A percentile compares a stretch with the other conserved stretches of the same genome.
phyloP scores from a whole-genome alignment of 2,797 vertebrate genomes.

The Danio aesculapii region DNA sequence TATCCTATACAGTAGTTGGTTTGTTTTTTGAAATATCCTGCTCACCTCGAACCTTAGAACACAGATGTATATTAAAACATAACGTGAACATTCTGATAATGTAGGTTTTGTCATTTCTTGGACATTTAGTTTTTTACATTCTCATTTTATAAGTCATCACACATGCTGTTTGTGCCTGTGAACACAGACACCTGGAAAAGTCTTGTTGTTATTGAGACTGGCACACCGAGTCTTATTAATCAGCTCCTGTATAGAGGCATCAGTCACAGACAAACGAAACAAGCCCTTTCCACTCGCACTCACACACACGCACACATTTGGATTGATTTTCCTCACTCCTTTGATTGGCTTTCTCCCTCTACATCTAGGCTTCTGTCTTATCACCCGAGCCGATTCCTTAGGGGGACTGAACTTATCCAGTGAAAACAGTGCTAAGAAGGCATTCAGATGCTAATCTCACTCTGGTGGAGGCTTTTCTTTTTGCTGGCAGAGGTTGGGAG shows the following conservation, averaged over 20 bases:
- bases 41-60: not conserved
- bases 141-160: not conserved
- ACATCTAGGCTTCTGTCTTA: conserved; percentile 42
- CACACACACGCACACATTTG: conserved; percentile 8
- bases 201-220: conserved; percentile 1
- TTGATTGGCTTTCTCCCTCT: conserved; percentile 42
- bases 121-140: not conserved
- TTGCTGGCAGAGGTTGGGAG: conserved; percentile 45
- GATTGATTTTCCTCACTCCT: conserved; percentile 45
- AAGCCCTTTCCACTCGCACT: conserved; percentile 2
- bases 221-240: conserved; percentile 28
- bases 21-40: no score
- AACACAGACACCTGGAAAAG: conserved; percentile 17
- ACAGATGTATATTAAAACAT: not conserved
- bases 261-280: conserved; percentile 13
- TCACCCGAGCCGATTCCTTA: conserved; percentile 46
- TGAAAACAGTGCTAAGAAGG: conserved; percentile 60
- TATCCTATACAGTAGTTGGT: no score
- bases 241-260: conserved; percentile 1
- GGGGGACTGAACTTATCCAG: conserved; percentile 47
- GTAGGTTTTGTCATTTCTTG: not conserved
- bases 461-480: conserved; percentile 37
- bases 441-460: conserved; percentile 65
- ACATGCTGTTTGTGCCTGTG: conserved; percentile 1
- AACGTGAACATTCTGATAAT: not conserved